phyloP scores from a whole-genome alignment of 2,888 invertebrate species.

The Drosophila suboccidentalis region DNA sequence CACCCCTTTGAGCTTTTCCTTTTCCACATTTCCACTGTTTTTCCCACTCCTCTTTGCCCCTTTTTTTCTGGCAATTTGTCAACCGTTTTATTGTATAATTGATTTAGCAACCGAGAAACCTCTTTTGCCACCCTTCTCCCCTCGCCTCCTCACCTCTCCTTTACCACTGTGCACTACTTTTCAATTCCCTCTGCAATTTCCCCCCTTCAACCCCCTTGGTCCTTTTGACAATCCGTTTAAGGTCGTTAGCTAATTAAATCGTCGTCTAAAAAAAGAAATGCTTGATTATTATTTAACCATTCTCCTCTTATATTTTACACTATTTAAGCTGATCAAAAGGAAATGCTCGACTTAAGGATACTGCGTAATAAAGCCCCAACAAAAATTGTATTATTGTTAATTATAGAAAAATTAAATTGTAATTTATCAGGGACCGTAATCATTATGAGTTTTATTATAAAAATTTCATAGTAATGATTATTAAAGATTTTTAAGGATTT shows the following conservation, averaged over 20 bases:
- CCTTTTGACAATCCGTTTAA: constrained; percentile 56
- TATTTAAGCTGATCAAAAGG: neutral
- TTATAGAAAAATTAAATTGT: no score
- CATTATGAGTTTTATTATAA: no score
- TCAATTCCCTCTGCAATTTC: no score
- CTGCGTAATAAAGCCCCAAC: no score
- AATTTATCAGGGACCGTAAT: no score
- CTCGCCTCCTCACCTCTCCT: no score
- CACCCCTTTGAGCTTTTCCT: neutral
- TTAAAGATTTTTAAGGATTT: no score
- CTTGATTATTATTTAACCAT: constrained; percentile 1
- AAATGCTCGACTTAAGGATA: neutral
- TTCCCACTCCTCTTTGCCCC: neutral
- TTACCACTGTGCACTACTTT: constrained; percentile 1
- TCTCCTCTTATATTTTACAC: neutral
- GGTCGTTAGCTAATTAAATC: constrained; percentile 74
- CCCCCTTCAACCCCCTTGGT: neutral
- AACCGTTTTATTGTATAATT: constrained; percentile 76
- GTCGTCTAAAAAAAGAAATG: constrained; percentile 18
- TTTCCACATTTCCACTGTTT: neutral
- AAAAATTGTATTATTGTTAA: no score
- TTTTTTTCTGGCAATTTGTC: constrained; percentile 57
- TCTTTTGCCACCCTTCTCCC: neutral
- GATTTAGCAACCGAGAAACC: constrained; percentile 65
- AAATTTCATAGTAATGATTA: no score